These are phyloP conservation scores for Gila robusta DNA, from an alignment of 2,797 vertebrate genomes.

Conservation along the genomic window DNA sequence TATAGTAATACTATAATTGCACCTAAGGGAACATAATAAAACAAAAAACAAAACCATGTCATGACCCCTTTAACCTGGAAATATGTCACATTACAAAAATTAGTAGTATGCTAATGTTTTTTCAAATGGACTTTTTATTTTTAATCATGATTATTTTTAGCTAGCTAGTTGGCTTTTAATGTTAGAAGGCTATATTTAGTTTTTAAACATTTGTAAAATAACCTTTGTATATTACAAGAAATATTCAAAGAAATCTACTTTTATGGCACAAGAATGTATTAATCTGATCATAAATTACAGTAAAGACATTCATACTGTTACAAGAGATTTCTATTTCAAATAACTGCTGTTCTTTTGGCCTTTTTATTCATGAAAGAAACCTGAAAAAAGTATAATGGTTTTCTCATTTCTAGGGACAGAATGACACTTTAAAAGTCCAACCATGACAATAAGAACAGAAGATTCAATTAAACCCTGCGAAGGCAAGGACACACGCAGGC, in stretches of 20 bases:
- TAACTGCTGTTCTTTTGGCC: too few relatives aligned
- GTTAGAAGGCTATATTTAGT: not conserved
- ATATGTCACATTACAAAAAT: not conserved
- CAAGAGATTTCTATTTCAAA: too few relatives aligned
- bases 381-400: too few relatives aligned
- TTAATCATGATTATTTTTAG: too few relatives aligned
- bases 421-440: not conserved
- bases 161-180: not conserved
- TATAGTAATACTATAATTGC: too few relatives aligned
- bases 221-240: too few relatives aligned
- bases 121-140: not conserved
- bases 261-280: not conserved
- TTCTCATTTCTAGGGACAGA: not conserved
- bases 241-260: too few relatives aligned
- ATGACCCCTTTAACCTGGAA: not conserved
- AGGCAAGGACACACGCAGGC: conserved; percentile 10
- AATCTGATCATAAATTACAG: not conserved
- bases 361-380: too few relatives aligned
- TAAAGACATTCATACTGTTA: too few relatives aligned
- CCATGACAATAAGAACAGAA: not conserved
- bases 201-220: not conserved
- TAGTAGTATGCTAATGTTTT: not conserved
- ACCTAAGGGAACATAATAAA: too few relatives aligned
- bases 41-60: too few relatives aligned
- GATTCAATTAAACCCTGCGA: not conserved